phyloP scores from a whole-genome alignment of 2,888 invertebrate genomes.

The Limnephilus lunatus region DNA sequence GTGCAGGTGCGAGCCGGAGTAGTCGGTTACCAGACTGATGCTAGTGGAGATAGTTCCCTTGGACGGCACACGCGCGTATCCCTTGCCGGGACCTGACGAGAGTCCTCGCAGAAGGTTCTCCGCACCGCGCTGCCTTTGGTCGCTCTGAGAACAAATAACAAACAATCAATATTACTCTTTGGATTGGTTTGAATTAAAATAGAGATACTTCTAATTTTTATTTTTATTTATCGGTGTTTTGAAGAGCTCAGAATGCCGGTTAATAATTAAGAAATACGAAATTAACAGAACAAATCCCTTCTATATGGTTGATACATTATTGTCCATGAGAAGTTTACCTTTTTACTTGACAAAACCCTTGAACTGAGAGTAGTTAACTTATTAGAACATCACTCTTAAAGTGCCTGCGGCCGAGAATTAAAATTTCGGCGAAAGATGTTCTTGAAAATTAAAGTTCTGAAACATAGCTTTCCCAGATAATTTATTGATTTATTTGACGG shows the following conservation, averaged over 20 bases:
- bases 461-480: too few relatives aligned
- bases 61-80: constrained; percentile 76
- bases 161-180: constrained; percentile 9
- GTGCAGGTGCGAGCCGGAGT: constrained; percentile 68
- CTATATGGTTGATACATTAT: background rate
- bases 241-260: background rate
- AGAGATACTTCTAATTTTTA: background rate
- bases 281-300: background rate
- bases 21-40: constrained; percentile 78
- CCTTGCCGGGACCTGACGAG: constrained; percentile 70
- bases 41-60: constrained; percentile 78
- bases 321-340: background rate
- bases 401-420: too few relatives aligned
- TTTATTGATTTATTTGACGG: too few relatives aligned
- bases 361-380: background rate
- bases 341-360: background rate
- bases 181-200: background rate
- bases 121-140: constrained; percentile 74
- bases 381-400: background rate
- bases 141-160: constrained; percentile 71
- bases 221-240: background rate
- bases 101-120: constrained; percentile 70
- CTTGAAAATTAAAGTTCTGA: too few relatives aligned
- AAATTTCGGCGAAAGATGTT: too few relatives aligned
- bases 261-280: background rate